Evolutionary conservation across 2,888 invertebrate species (phyloP).

Genomic region (Odontothrips loti): DNA sequence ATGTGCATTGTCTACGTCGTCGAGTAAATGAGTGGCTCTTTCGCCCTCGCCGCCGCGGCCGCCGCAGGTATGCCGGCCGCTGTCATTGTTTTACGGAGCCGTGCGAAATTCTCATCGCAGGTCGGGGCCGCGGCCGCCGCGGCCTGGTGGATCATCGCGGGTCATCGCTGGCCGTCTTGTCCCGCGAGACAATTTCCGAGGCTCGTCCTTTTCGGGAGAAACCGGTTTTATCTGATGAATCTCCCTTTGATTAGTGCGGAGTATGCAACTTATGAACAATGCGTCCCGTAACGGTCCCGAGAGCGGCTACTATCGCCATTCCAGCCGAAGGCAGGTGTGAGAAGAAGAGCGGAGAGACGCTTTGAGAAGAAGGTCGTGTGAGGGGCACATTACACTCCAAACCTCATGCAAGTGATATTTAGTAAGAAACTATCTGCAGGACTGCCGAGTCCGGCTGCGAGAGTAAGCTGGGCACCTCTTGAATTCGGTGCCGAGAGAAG

Average conservation of each 20-base stretch:
- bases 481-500: too few species aligned
- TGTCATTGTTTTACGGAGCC: neutral
- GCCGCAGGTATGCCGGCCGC: neutral
- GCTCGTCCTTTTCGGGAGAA: neutral
- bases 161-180: neutral
- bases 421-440: too few species aligned
- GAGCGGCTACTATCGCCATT: too few species aligned
- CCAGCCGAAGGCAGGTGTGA: too few species aligned
- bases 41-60: neutral
- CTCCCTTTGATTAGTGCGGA: slow-evolving; percentile 9
- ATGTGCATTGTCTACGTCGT: too few species aligned
- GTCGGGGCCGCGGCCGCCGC: neutral
- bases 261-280: neutral
- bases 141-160: neutral
- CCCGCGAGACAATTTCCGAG: neutral
- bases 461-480: too few species aligned
- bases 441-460: too few species aligned
- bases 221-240: slow-evolving; percentile 26
- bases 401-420: too few species aligned
- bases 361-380: too few species aligned
- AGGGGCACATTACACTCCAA: too few species aligned
- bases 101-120: neutral
- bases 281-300: neutral
- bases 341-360: too few species aligned
- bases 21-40: too few species aligned